A percentile compares a stretch with the other conserved stretches of the same genome.
These are phyloP conservation scores for Phrynocephalus forsythii DNA, from an alignment of 2,797 vertebrate genomes.

Conservation along the genomic window DNA sequence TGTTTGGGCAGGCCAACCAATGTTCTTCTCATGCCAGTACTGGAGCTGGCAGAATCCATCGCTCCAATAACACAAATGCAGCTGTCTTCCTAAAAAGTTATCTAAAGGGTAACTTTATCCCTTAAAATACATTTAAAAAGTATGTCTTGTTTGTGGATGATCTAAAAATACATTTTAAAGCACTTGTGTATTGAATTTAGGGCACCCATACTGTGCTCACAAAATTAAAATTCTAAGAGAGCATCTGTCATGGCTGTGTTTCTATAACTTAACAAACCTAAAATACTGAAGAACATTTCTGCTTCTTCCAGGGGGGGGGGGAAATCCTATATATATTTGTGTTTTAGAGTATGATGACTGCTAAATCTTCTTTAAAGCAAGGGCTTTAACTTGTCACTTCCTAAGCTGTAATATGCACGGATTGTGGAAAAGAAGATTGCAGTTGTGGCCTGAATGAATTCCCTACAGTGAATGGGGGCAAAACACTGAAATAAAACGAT, in stretches of 20 bases:
- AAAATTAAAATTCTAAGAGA: conserved; percentile 11
- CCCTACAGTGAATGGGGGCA: conserved; percentile 47
- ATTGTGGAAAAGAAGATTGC: conserved; percentile 49
- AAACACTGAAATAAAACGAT: conserved; percentile 48
- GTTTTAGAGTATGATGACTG: conserved; percentile 30
- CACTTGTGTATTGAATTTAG: conserved; percentile 17
- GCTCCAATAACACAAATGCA: not conserved
- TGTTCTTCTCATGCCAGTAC: not conserved
- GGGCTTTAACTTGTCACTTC: conserved; percentile 48
- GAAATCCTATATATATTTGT: conserved; percentile 28
- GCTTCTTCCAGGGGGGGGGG: not conserved
- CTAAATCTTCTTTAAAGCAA: conserved; percentile 49
- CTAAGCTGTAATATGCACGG: conserved; percentile 37
- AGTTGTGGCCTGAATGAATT: conserved; percentile 44
- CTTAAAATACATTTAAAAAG: not conserved
- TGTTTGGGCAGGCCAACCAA: no score
- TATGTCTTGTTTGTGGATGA: not conserved
- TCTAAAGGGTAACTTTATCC: not conserved
- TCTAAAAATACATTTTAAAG: conserved; percentile 17
- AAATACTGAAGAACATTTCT: not conserved
- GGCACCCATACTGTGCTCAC: not conserved
- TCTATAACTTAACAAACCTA: conserved; percentile 18
- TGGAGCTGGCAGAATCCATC: not conserved
- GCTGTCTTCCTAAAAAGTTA: not conserved
- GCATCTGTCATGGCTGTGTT: not conserved